Evolutionary conservation across 2,113 vertebrate species (phyloP).

Genomic region (Seriola quinqueradiata): DNA sequence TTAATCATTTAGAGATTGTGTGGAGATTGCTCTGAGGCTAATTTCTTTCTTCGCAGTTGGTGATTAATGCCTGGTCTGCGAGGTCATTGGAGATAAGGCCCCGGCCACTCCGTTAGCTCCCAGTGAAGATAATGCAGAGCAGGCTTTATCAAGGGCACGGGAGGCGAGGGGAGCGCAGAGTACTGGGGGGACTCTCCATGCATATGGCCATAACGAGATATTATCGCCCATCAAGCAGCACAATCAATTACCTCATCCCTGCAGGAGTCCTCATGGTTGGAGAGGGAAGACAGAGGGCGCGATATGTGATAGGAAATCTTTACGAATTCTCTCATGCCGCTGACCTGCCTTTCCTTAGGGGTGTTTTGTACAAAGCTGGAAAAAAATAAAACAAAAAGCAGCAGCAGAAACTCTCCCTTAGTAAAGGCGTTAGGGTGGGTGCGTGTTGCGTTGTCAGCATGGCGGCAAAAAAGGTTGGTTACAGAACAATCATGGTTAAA

Average conservation of each 20-base stretch:
- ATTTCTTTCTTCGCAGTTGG: slow-evolving; percentile 83
- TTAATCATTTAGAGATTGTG: slow-evolving; percentile 83
- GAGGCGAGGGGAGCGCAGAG: slow-evolving; percentile 59
- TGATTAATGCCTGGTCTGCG: slow-evolving; percentile 83
- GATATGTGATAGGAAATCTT: slow-evolving; percentile 63
- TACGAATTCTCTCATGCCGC: slow-evolving; percentile 25
- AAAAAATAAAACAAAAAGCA: not conserved
- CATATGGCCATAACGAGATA: slow-evolving; percentile 81
- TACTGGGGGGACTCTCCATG: slow-evolving; percentile 61
- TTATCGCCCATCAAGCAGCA: slow-evolving; percentile 76
- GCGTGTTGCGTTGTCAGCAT: too few relatives aligned
- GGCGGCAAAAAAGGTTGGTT: not conserved
- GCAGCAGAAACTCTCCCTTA: not conserved
- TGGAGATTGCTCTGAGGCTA: slow-evolving; percentile 80
- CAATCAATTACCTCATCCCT: slow-evolving; percentile 78
- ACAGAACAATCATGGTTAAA: not conserved
- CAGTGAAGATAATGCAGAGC: slow-evolving; percentile 80
- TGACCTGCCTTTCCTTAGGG: slow-evolving; percentile 22
- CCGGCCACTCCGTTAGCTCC: slow-evolving; percentile 63
- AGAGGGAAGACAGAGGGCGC: slow-evolving; percentile 48
- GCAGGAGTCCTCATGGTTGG: slow-evolving; percentile 59
- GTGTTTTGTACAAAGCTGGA: not conserved
- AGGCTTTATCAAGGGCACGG: slow-evolving; percentile 82
- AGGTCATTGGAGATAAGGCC: slow-evolving; percentile 82
- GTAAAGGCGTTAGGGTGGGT: not conserved